Evolutionary conservation across 2,888 invertebrate species (phyloP), one percentile per base, ranked within the genome.

Genomic region (Drosophila buzzatii): DNA sequence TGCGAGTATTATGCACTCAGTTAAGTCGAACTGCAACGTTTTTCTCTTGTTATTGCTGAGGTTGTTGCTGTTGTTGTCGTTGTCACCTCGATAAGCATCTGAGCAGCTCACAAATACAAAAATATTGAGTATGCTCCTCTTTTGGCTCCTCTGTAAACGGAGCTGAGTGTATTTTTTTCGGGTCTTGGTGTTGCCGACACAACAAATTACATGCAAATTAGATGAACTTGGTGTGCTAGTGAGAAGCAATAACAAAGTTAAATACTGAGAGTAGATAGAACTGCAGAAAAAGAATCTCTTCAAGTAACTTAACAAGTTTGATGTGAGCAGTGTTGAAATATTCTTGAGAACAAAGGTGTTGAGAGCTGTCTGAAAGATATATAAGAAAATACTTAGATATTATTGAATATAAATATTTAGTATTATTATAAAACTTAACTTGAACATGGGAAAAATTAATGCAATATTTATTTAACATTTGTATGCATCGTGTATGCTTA

Each of bases 161-260:
- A 67, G 55, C 18, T 37, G 33, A 55, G 18, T 35, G 45, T 69
- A 44, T 42, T 18, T 35, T 41, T 59, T 58, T 41, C 20, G 7
- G 41, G 8, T 62, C 57, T 71, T 74, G 68, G 68, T 57, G 71
- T 62, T 70, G 83, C 66, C 70, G 66, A 68, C 53, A 53, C 69
- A 85, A 88, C 85, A 88, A 90, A 89, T 86, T 82, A 86, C 85
- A 88, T 88, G 85, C 88, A 88, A 86, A 86, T 86, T 80, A 76
- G 57, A 44, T 52, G 53, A 33, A 33, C 12, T 35, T 35, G 42
- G 66, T 51, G 66, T 44, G 42, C 57, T 42, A 49, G 55, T 20
- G 41, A 18, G 59, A 5, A 27, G 14, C 9, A 51, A 6, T 27
- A 47, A 16, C n/a, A 55, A 23, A 7, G 10, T n/a, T n/a, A 41